Conservation (phyloP, 2,797 vertebrate genomes). For the Poliocrania exsul region DNA sequence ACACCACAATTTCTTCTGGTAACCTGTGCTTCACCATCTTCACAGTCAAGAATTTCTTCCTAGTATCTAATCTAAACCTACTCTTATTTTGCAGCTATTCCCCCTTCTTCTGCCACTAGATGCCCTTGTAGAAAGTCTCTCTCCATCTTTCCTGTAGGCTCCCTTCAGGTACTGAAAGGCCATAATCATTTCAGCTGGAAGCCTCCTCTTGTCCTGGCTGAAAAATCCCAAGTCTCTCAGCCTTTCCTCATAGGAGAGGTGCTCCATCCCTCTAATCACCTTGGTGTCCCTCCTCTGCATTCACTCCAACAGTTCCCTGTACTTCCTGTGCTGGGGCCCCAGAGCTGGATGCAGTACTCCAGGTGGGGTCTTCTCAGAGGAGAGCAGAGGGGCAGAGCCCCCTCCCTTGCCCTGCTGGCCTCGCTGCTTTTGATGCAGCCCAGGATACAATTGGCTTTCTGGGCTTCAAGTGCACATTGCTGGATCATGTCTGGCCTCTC, state of each 20-base stretch:
- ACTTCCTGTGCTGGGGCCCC: background rate
- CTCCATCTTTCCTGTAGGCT: background rate
- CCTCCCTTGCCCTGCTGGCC: rapidly evolving
- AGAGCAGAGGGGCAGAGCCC: background rate
- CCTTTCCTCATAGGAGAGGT: background rate
- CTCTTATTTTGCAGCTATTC: background rate
- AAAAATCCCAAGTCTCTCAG: background rate
- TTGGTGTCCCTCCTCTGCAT: background rate
- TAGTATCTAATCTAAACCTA: background rate
- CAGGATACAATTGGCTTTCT: rapidly evolving
- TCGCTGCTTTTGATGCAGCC: rapidly evolving
- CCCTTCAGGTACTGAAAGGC: background rate
- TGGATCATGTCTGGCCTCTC: background rate
- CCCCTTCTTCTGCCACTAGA: background rate
- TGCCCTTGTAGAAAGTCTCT: background rate
- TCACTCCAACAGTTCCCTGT: background rate
- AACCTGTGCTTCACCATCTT: background rate
- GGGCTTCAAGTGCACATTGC: background rate
- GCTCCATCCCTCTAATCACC: background rate
- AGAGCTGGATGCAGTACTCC: background rate
- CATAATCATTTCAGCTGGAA: background rate
- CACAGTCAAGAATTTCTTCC: background rate
- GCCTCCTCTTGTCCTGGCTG: background rate
- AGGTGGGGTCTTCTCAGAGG: background rate
- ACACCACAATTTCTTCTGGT: background rate